phyloP scores from a whole-genome alignment of 2,113 vertebrate genomes.

The Paedocypris sp. region DNA sequence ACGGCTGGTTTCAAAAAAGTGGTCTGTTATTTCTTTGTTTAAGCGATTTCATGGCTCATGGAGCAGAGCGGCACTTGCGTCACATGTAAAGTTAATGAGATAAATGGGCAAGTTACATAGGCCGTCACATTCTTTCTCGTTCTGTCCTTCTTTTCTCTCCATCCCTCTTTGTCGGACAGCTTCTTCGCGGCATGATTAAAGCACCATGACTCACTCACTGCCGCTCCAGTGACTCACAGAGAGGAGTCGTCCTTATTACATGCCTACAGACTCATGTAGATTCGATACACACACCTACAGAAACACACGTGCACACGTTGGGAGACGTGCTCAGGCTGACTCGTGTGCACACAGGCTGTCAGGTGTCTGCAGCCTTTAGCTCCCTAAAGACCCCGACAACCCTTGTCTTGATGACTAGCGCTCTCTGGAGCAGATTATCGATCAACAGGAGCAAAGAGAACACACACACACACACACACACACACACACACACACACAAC shows the following conservation, averaged over 20 bases:
- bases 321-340: background rate
- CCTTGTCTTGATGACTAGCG: background rate
- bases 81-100: background rate
- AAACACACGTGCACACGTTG: background rate
- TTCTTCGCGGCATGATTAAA: constrained; percentile 13
- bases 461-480: background rate
- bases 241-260: constrained; percentile 11
- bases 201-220: constrained; percentile 17
- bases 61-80: background rate
- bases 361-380: background rate
- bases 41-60: background rate
- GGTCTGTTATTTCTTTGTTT: background rate
- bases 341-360: background rate
- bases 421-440: background rate
- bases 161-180: constrained; percentile 16
- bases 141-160: constrained; percentile 19
- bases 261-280: background rate
- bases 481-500: background rate
- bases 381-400: background rate
- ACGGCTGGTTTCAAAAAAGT: background rate
- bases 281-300: background rate
- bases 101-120: background rate
- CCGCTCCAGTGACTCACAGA: constrained; percentile 10
- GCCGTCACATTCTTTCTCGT: constrained; percentile 1
- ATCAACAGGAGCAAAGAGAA: background rate